Conservation (phyloP, 2,888 invertebrate genomes). For the Diplazon laetatorius region DNA sequence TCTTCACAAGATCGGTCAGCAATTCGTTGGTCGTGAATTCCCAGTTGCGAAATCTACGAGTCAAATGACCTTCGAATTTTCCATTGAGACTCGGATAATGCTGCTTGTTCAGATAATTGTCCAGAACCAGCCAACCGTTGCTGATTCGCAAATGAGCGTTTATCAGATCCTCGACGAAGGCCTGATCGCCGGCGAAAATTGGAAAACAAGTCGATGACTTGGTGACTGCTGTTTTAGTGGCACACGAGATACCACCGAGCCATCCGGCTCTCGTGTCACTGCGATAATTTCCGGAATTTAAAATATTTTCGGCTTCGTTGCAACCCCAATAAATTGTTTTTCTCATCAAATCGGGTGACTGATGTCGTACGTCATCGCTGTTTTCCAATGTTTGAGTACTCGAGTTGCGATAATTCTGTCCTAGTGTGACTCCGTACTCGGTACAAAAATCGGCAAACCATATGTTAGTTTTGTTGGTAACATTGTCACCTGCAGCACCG, state of each 20-base stretch:
- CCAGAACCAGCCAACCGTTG: constrained; percentile 79
- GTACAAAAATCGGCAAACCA: constrained; percentile 73
- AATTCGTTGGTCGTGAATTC: constrained; percentile 74
- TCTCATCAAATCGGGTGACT: constrained; percentile 73
- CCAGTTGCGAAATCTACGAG: constrained; percentile 73
- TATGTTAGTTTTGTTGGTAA: constrained; percentile 66
- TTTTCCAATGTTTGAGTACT: constrained; percentile 72
- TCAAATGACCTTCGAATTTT: constrained; percentile 73
- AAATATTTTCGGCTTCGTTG: constrained; percentile 74
- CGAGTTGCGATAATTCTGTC: constrained; percentile 34
- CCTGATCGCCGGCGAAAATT: constrained; percentile 74
- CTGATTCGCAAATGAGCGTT: constrained; percentile 76
- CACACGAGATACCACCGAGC: constrained; percentile 73
- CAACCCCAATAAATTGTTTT: constrained; percentile 76
- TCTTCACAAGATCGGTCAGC: constrained; percentile 72
- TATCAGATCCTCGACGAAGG: constrained; percentile 74
- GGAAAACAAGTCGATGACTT: constrained; percentile 78
- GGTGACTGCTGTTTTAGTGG: constrained; percentile 76
- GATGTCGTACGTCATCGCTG: constrained; percentile 60
- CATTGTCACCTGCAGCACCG: constrained; percentile 73
- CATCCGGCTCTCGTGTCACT: constrained; percentile 68
- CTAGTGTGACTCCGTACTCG: constrained; percentile 61
- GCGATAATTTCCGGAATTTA: constrained; percentile 66
- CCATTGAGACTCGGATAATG: constrained; percentile 73
- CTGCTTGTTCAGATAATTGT: constrained; percentile 79